Base-by-base conservation (phyloP, 2,888 invertebrate genomes). In the Lymantria monacha region DNA sequence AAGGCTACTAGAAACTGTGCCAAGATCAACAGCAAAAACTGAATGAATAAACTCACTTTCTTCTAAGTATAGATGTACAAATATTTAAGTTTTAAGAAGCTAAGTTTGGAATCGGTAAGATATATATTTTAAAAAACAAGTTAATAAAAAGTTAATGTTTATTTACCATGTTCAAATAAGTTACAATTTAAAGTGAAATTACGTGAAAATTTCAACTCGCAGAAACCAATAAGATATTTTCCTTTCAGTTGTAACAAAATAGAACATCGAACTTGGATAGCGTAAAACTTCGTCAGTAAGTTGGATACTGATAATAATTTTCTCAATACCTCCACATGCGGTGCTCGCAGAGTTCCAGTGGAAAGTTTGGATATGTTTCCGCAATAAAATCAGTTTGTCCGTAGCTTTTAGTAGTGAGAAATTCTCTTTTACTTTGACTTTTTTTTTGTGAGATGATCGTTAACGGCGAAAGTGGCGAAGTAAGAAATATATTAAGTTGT, bases 341-440 rank as follows among this genome's bases (percentile, higher is more conserved):
- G 50, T 55, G 46, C 37, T 14, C 22, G 22, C 22, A 22, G 14
- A 49, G 46, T 59, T 55, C 15, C 8, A 43, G 46, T 15, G n/a
- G 22, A 47, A 51, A 59, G 33, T 51, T 59, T 11, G 30, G 46
- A 50, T 42, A 44, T 46, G 37, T 42, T 14, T 30, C 14, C 41
- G 49, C 47, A 50, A 52, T 61, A 61, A 61, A 61, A 61, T 45
- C 46, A 54, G 44, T 51, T 58, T 61, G 44, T 44, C 30, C n/a
- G 44, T 22, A 9, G 30, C 42, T 42, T 44, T 22, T 44, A 30
- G 13, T 44, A 33, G 9, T 13, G 44, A 8, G 41, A 41, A 41
- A 5, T 41, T 38, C 10, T 41, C 7, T 14, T 41, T 41, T 22
- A 22, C 22, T 22, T 2, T 22, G 41, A 41, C 41, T 14, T 10